Evolutionary conservation across 2,888 invertebrate species (phyloP).

Genomic region (Lamellibrachia satsuma): DNA sequence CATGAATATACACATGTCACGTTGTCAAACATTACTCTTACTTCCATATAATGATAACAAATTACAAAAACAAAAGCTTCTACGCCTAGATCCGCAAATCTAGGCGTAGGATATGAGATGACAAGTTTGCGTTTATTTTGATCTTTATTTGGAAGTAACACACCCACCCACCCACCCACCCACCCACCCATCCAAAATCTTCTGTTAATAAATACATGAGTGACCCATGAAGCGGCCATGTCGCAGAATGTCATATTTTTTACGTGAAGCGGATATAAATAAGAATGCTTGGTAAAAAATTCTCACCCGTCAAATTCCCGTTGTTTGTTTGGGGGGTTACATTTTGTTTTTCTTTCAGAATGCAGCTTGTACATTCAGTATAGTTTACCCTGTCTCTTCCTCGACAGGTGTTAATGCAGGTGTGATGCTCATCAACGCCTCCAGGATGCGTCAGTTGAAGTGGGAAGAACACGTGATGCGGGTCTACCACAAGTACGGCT

Average conservation of each 20-base stretch:
- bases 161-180: no score
- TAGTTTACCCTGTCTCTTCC: neutral
- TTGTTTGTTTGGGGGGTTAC: neutral
- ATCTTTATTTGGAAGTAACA: no score
- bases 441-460: neutral
- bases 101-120: no score
- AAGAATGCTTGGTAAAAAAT: neutral
- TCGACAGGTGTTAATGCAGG: slow-evolving; percentile 6
- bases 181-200: neutral
- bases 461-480: slow-evolving; percentile 11
- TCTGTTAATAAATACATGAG: neutral
- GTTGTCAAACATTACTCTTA: no score
- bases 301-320: neutral
- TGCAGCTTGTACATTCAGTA: neutral
- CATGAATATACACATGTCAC: no score
- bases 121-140: no score
- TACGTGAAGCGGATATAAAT: neutral
- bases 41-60: no score
- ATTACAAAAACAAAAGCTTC: no score
- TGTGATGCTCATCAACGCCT: neutral
- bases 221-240: neutral
- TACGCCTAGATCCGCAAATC: no score
- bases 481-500: neutral
- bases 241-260: neutral
- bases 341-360: neutral